These are phyloP conservation scores for Cosmopolites sordidus DNA, from an alignment of 2,888 invertebrate genomes.

Conservation along the genomic window DNA sequence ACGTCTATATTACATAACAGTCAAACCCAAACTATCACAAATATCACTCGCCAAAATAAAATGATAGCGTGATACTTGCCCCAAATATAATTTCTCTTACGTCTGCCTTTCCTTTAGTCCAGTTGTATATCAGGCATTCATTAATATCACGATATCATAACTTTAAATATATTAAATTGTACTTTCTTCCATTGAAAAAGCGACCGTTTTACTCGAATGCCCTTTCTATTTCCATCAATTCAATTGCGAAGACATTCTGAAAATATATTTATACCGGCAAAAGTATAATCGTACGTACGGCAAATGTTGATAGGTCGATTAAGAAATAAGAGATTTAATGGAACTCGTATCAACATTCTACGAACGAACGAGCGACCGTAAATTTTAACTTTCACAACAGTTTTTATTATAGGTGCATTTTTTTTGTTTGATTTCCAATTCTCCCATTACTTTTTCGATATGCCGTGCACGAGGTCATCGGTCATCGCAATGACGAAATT, in stretches of 20 bases:
- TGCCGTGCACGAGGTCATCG: background rate
- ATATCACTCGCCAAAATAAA: too few species aligned
- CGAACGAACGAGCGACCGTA: background rate
- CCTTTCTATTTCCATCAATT: background rate
- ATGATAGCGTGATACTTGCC: too few species aligned
- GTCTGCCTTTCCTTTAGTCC: too few species aligned
- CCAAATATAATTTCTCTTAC: too few species aligned
- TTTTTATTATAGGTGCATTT: background rate
- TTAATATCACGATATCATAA: too few species aligned
- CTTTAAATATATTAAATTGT: too few species aligned
- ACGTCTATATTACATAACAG: too few species aligned
- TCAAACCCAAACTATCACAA: too few species aligned
- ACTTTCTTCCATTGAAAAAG: too few species aligned
- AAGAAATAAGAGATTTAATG: background rate
- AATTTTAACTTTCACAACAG: background rate
- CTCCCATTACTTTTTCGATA: background rate
- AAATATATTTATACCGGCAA: background rate
- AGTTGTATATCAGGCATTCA: too few species aligned
- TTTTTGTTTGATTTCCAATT: background rate
- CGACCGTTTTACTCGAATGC: background rate
- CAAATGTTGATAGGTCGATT: background rate
- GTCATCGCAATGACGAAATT: constrained; percentile 1
- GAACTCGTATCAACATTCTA: background rate
- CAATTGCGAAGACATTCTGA: background rate
- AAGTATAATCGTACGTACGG: background rate